These are phyloP conservation scores for Mycogona germanica DNA, from an alignment of 2,888 invertebrate genomes.

Conservation along the genomic window DNA sequence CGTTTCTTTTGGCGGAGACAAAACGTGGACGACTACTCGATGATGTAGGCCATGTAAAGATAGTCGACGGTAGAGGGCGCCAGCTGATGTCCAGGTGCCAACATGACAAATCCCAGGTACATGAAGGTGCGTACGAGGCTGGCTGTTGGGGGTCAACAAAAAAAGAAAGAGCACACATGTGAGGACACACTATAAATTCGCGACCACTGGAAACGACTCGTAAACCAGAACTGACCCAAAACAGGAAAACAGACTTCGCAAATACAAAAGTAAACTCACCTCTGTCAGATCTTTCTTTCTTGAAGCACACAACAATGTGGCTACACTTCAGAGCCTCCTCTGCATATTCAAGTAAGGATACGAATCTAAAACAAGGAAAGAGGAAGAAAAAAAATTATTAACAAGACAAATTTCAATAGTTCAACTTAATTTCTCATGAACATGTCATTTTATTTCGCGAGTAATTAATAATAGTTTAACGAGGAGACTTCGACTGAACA, in stretches of 20 bases:
- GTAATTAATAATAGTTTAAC: not conserved
- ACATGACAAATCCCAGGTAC: slow-evolving; percentile 85
- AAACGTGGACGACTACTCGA: slow-evolving; percentile 23
- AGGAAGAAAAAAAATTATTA: slow-evolving; percentile 1
- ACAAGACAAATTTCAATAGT: not conserved
- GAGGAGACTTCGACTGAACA: not conserved
- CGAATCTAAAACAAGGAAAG: slow-evolving; percentile 44
- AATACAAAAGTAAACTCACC: slow-evolving; percentile 33
- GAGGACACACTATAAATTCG: not conserved
- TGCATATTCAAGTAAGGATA: slow-evolving; percentile 86
- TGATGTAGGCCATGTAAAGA: slow-evolving; percentile 45
- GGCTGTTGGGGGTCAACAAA: slow-evolving; percentile 37
- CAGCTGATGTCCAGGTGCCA: slow-evolving; percentile 67
- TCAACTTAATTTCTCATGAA: not conserved
- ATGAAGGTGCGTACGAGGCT: slow-evolving; percentile 88
- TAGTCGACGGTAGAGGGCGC: slow-evolving; percentile 54
- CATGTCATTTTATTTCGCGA: not conserved
- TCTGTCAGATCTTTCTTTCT: slow-evolving; percentile 70
- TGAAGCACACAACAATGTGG: slow-evolving; percentile 65
- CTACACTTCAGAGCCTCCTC: slow-evolving; percentile 80
- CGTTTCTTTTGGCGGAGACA: too few relatives aligned
- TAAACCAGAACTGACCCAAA: not conserved
- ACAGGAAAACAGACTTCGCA: not conserved
- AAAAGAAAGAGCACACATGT: not conserved
- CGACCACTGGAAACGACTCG: not conserved